Percentiles rank a stretch among this genome's conserved stretches.
Evolutionary conservation across 2,113 vertebrate species (phyloP).

Genomic region (Meles meles): DNA sequence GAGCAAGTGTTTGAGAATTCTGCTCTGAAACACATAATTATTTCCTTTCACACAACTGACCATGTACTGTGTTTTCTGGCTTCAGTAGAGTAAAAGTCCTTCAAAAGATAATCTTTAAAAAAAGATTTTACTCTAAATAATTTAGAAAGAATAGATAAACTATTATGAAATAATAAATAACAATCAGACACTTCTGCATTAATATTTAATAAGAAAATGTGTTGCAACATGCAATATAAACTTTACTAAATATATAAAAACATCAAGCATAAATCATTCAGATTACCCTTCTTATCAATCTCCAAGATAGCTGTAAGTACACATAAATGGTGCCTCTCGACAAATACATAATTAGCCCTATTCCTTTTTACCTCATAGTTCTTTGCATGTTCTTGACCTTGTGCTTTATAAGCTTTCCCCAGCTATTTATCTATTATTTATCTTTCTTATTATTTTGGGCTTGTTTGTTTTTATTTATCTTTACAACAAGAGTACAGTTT

Average conservation of each 20-base stretch:
- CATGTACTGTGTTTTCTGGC: neutral
- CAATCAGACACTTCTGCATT: conserved; percentile 39
- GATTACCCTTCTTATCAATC: neutral
- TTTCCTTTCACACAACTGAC: neutral
- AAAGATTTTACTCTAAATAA: conserved; percentile 41
- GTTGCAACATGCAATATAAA: conserved; percentile 12
- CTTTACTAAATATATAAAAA: conserved; percentile 45
- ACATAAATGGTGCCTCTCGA: neutral
- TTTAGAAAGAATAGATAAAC: conserved; percentile 58
- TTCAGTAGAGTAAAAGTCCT: conserved; percentile 46
- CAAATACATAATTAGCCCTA: neutral
- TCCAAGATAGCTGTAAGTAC: neutral
- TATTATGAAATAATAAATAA: conserved; percentile 56
- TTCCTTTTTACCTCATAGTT: neutral
- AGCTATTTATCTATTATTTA: neutral
- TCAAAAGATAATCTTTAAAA: conserved; percentile 42
- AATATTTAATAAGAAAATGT: conserved; percentile 65
- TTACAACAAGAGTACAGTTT: neutral
- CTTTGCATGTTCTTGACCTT: neutral
- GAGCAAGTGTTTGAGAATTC: neutral
- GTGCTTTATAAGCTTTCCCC: neutral
- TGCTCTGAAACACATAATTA: neutral
- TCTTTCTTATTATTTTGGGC: neutral
- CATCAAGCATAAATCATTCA: conserved; percentile 44
- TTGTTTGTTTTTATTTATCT: neutral